Base-by-base conservation (phyloP, 2,113 vertebrate genomes). In the Bombycilla garrulus region DNA sequence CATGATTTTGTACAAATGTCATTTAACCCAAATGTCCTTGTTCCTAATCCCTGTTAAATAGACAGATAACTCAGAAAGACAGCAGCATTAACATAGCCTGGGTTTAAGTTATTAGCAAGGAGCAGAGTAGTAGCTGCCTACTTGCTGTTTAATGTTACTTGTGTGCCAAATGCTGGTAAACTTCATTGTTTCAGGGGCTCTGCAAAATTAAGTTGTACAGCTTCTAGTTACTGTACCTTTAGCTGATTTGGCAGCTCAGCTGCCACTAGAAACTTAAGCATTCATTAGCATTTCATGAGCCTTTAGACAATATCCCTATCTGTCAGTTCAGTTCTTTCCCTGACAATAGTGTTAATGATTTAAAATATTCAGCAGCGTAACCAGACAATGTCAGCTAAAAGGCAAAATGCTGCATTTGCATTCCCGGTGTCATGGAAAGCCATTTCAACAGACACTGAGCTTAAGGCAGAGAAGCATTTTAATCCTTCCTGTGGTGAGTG, bases 351-450 rank as follows among this genome's bases (percentile, higher is more conserved):
- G 90, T 95, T 96, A 96, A 96, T 95, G 95, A 96, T 95, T 93
- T 97, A 94, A 97, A 97, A 95, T 97, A 96, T 93, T 96, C 93
- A 92, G 91, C 91, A 95, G 66, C 54, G 92, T 70, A 89, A 95
- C 91, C 81, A 97, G 91, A 91, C 87, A 93, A 72, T 90, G 95
- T 96, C 82, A 90, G 91, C 92, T 96, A 47, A 87, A 92, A 88
- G 0, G 3, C 78, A 82, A 79, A 96, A 91, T 54, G 91, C 93
- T 86, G 87, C 86, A 91, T 94, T 96, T 94, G 93, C 91, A 90
- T 93, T 95, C 53, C 81, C 3, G 26, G 73, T 96, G 86, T 91
- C 64, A 15, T 47, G 48, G 72, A 95, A 87, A 95, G 81, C 95
- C 91, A 65, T 95, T 96, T 91, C 92, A 50, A 84, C 93, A 94